phyloP scores from a whole-genome alignment of 1,140 invertebrate genomes.

The Batillaria attramentaria region DNA sequence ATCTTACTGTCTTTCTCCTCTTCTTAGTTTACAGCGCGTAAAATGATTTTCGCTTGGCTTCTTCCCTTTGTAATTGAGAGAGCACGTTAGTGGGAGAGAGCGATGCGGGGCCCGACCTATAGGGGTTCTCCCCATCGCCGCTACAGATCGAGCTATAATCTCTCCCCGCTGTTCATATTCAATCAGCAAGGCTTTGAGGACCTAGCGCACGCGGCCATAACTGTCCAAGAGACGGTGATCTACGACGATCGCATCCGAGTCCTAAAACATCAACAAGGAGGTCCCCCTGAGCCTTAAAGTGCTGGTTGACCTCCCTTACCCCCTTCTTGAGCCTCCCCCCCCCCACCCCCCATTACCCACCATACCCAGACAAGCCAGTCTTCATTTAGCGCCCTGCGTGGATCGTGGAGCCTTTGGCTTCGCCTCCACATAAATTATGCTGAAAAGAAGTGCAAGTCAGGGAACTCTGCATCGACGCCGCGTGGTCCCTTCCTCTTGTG shows the following conservation, averaged over 20 bases:
- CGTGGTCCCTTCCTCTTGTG: background rate
- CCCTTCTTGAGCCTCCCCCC: too few relatives aligned
- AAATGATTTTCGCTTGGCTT: constrained; percentile 38
- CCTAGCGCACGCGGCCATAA: constrained; percentile 21
- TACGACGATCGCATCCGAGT: constrained; percentile 27
- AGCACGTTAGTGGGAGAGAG: constrained; percentile 18
- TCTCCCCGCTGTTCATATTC: constrained; percentile 32
- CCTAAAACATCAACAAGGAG: constrained; percentile 31
- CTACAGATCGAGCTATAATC: constrained; percentile 34
- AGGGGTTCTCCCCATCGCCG: constrained; percentile 1
- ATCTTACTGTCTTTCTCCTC: constrained; percentile 32
- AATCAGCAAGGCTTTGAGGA: constrained; percentile 31
- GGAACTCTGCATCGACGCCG: background rate
- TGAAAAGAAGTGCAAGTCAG: background rate
- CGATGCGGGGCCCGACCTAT: constrained; percentile 23
- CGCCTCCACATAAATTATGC: background rate
- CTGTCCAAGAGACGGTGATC: constrained; percentile 24
- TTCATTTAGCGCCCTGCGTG: background rate
- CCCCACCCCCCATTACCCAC: too few relatives aligned
- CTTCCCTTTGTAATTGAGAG: constrained; percentile 34
- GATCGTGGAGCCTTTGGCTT: too few relatives aligned
- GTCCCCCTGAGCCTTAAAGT: constrained; percentile 26
- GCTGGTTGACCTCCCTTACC: too few relatives aligned
- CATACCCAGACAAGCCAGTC: background rate
- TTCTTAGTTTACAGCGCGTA: constrained; percentile 36